Evolutionary conservation across 2,113 vertebrate genomes (phyloP), one percentile per base, ranked within the genome.

Genomic region (Ptilonorhynchus violaceus): DNA sequence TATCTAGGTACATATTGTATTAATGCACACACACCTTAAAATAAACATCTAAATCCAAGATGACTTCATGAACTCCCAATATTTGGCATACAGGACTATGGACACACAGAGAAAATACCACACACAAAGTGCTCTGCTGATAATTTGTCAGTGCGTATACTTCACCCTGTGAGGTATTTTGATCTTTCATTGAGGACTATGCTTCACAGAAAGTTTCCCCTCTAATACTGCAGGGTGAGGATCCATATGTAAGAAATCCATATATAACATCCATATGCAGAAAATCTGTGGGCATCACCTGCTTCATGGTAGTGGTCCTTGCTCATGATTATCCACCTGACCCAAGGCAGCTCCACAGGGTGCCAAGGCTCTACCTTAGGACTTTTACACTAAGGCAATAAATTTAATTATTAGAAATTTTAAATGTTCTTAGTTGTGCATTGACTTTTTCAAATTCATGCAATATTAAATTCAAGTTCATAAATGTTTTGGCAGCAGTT

Each of bases 181-280:
- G 30, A 56, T 35, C 27, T 75, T 62, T 52, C 67, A 33, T 1
- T 67, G n/a, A 79, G 52, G 11, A 33, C 47, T 72, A 11, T 12
- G 22, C 11, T 15, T 59, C 76, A 75, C 0, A 53, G 50, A 49
- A 85, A 22, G 10, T 5, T 53, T 79, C 47, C 47, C 60, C 50
- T 69, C 33, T 27, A 56, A 58, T 13, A 75, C 0, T 41, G n/a
- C 37, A 86, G 41, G 13, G 4, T 66, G 25, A 94, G 13, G 52
- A 79, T 42, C 37, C 2, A 1, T 35, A 44, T 1, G 0, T 42
- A 66, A 64, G 46, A 76, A 88, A 82, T 13, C 3, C 0, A 0
- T 8, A 42, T 5, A 19, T 12, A 50, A 50, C 53, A 42, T 19
- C 10, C 2, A 0, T 25, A 12, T 15, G 17, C 16, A 44, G 12